Evolutionary conservation across 2,113 vertebrate genomes (phyloP), one percentile per base, ranked within the genome.

Genomic region (Alouatta palliata): DNA sequence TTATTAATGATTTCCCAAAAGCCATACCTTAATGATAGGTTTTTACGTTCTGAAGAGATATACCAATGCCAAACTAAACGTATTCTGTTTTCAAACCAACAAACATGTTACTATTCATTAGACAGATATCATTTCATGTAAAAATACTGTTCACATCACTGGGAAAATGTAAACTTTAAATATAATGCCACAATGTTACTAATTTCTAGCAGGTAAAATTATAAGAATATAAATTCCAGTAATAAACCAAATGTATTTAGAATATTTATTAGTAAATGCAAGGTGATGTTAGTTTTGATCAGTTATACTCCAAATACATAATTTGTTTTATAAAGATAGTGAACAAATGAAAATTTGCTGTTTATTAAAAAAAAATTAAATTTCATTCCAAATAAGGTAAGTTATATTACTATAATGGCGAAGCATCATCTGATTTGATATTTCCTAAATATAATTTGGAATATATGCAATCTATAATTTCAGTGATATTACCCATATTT

Each of bases 241-340:
- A 61, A 76, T 77, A 89, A 88, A 83, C 47, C 73, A 94, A 92
- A 91, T 93, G 9, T 92, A 92, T 73, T 94, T 94, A 92, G 71
- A 82, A n/a, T 94, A 77, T 66, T 54, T 80, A 80, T 54, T 93
- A 90, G 56, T 68, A 94, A 92, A 86, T 71, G 14, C 47, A 68
- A 83, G 32, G 25, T 95, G 54, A 91, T 93, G 40, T 81, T 75
- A 86, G 20, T 70, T 90, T 88, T 87, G 86, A 75, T 92, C 68
- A 83, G 3, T 79, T 97, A 30, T 85, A 83, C 32, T 88, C 75
- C 80, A 87, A 87, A 56, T 96, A 40, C 35, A 94, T 45, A 66
- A 66, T 92, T 96, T 89, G 47, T 87, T 93, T 97, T 14, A 32
- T 90, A 85, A 86, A 81, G 73, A 56, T 73, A 66, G 61, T 83